These are phyloP conservation scores for Mormyrus iriodes DNA, from an alignment of 2,113 vertebrate species.

Conservation along the genomic window DNA sequence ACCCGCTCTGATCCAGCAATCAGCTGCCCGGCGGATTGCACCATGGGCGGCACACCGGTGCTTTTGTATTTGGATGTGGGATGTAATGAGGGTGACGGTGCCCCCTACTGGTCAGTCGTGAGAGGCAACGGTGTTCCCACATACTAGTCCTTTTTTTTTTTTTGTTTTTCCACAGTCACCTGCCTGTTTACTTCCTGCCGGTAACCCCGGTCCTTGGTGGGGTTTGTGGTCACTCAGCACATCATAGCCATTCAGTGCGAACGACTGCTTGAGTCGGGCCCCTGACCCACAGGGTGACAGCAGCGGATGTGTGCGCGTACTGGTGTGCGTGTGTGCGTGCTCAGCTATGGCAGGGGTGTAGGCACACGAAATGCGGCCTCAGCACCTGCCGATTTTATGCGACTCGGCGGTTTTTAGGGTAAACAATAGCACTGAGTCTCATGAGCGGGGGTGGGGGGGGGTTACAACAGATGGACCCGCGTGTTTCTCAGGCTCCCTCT, in stretches of 20 bases:
- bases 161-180: too few relatives aligned
- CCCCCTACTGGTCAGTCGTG: background rate
- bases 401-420: slow-evolving; percentile 6
- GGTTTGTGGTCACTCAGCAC: too few relatives aligned
- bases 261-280: background rate
- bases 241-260: background rate
- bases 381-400: slow-evolving; percentile 10
- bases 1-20: background rate
- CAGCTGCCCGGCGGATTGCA: background rate
- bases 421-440: background rate
- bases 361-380: background rate
- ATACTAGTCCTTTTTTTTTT: background rate
- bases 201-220: too few relatives aligned
- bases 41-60: background rate
- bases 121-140: background rate
- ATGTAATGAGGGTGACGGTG: background rate
- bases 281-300: background rate
- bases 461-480: background rate
- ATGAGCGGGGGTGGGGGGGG: background rate
- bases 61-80: background rate
- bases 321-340: background rate
- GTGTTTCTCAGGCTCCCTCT: background rate
- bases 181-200: too few relatives aligned
- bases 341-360: background rate
- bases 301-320: background rate